A percentile compares a stretch with the other conserved stretches of the same genome.
Conservation (phyloP, 1,140 invertebrate genomes). For the Leptinotarsa defecta region DNA sequence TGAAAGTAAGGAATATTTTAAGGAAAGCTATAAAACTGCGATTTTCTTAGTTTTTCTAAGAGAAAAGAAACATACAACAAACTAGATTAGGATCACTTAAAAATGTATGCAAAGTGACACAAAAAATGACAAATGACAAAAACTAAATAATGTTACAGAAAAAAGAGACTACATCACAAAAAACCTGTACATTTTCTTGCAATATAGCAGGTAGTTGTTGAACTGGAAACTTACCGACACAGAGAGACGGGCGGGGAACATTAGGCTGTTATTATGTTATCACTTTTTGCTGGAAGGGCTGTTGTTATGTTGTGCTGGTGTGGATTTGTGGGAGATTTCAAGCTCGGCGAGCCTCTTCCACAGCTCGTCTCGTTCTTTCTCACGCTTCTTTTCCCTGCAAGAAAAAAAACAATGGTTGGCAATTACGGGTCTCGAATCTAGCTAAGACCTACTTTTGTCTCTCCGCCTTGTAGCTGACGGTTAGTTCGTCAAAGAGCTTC, state of each 20-base stretch:
- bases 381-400: constrained; percentile 89
- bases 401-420: constrained; percentile 14
- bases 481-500: constrained; percentile 97
- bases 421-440: neutral
- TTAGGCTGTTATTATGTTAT: constrained; percentile 40
- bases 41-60: too few species aligned
- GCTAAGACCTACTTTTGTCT: constrained; percentile 86
- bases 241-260: constrained; percentile 1
- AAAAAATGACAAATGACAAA: too few species aligned
- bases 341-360: constrained; percentile 90
- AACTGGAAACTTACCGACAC: neutral
- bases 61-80: too few species aligned
- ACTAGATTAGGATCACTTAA: too few species aligned
- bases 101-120: too few species aligned
- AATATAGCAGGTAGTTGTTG: too few species aligned
- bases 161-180: too few species aligned
- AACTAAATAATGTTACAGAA: too few species aligned
- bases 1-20: too few species aligned
- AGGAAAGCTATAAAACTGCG: too few species aligned
- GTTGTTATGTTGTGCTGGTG: constrained; percentile 45
- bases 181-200: too few species aligned
- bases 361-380: constrained; percentile 91
- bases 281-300: constrained; percentile 56
- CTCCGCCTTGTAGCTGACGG: constrained; percentile 96
- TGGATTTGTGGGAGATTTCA: constrained; percentile 66